Evolutionary conservation across 2,113 vertebrate species (phyloP).

Genomic region (Dromaius novaehollandiae): DNA sequence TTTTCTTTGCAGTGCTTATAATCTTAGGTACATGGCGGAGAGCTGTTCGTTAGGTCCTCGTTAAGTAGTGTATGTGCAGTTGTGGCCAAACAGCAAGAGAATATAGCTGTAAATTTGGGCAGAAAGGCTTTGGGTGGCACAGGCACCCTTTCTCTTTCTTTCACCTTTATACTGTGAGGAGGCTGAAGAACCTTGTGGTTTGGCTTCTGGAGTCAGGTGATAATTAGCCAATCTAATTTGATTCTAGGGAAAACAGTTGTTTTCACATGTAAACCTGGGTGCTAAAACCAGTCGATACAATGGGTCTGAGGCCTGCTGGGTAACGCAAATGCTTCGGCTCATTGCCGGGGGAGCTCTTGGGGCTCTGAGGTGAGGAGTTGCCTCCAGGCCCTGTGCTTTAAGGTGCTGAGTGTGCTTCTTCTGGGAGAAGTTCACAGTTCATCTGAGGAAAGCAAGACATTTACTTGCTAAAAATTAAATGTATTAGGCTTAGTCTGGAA

Average conservation of each 20-base stretch:
- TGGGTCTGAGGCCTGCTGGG: background rate
- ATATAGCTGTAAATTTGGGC: fast-evolving
- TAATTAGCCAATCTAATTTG: background rate
- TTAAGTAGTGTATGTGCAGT: fast-evolving
- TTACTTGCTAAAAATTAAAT: background rate
- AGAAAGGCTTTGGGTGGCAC: background rate
- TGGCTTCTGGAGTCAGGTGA: background rate
- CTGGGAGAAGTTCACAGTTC: fast-evolving
- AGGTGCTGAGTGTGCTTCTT: background rate
- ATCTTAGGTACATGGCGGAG: too few relatives aligned
- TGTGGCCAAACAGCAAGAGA: fast-evolving
- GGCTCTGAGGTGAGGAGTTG: background rate
- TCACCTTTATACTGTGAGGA: background rate
- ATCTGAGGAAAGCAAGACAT: background rate
- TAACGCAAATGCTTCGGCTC: background rate
- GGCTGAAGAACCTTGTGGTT: background rate
- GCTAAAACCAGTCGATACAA: background rate
- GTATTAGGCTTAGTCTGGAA: background rate
- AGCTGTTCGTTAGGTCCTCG: fast-evolving
- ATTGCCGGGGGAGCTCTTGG: fast-evolving
- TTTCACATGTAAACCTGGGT: background rate
- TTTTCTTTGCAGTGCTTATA: background rate
- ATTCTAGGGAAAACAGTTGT: background rate
- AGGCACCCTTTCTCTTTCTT: background rate
- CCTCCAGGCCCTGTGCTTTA: background rate